Conservation (phyloP, 2,888 invertebrate genomes). For the Drosophila robusta region DNA sequence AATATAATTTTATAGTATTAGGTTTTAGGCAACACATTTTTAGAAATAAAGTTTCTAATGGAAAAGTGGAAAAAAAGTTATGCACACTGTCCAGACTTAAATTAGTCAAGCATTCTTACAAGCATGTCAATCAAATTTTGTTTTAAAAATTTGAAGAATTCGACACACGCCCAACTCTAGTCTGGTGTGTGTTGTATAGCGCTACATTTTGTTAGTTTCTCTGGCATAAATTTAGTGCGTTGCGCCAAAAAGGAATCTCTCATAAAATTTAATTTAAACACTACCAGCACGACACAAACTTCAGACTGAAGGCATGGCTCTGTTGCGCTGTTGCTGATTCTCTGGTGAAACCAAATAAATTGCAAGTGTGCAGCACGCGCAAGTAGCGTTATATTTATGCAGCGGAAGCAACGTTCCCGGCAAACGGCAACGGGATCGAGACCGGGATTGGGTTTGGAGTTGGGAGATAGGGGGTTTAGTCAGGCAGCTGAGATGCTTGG, state of each 20-base stretch:
- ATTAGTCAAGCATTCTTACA: background rate
- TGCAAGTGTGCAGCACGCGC: constrained; percentile 73
- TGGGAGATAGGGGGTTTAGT: background rate
- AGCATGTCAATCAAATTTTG: background rate
- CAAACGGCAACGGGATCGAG: constrained; percentile 31
- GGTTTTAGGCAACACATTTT: too few relatives aligned
- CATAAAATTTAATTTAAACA: constrained; percentile 60
- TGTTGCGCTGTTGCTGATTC: constrained; percentile 7
- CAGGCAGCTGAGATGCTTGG: constrained; percentile 67
- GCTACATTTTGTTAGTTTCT: constrained; percentile 15
- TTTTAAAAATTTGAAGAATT: background rate
- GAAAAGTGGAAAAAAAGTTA: background rate
- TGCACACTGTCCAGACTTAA: background rate
- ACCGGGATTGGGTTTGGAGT: constrained; percentile 3
- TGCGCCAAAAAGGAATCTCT: constrained; percentile 37
- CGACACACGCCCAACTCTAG: constrained; percentile 3
- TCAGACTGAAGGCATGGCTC: constrained; percentile 30
- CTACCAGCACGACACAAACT: constrained; percentile 47
- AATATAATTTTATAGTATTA: too few relatives aligned
- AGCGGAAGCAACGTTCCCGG: constrained; percentile 63
- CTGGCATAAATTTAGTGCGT: constrained; percentile 29
- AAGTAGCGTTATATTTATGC: constrained; percentile 79
- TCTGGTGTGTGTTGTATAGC: background rate
- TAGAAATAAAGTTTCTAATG: too few relatives aligned
- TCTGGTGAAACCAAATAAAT: constrained; percentile 72